A percentile compares a stretch with the other conserved stretches of the same genome.
Conservation (phyloP, 2,797 vertebrate species). For the Echeneis naucrates region DNA sequence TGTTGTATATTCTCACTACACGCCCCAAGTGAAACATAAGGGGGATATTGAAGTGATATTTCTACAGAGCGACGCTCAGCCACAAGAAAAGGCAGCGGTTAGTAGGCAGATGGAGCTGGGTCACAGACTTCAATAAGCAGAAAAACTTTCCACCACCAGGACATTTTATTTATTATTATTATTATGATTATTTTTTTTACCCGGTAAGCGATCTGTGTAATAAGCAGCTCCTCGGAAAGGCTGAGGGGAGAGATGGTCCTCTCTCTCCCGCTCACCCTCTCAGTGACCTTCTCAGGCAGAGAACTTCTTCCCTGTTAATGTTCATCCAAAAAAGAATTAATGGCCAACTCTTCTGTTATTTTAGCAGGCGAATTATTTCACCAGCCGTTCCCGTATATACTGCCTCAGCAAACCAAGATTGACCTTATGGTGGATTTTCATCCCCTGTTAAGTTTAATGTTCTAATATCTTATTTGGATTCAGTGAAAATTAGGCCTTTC, state of each 20-base stretch:
- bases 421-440: conserved; percentile 41
- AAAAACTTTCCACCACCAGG: conserved; percentile 8
- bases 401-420: conserved; percentile 9
- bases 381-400: background rate
- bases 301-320: conserved; percentile 35
- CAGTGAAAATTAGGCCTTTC: conserved; percentile 1
- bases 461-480: background rate
- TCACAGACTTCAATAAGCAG: background rate
- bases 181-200: no score
- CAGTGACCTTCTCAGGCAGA: conserved; percentile 26
- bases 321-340: conserved; percentile 30
- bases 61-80: conserved; percentile 34
- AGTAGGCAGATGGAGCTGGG: conserved; percentile 3
- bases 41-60: conserved; percentile 59
- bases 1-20: background rate
- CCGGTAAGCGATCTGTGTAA: background rate
- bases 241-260: background rate
- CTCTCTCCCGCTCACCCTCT: conserved; percentile 14
- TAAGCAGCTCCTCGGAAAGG: background rate
- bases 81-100: conserved; percentile 19
- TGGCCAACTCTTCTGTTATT: conserved; percentile 31
- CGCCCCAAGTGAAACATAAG: conserved; percentile 35
- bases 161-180: background rate
- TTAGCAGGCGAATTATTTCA: conserved; percentile 41
- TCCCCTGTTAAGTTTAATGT: conserved; percentile 17